These are phyloP conservation scores for Tupaia chinensis DNA, from an alignment of 2,113 vertebrate genomes.

Conservation along the genomic window DNA sequence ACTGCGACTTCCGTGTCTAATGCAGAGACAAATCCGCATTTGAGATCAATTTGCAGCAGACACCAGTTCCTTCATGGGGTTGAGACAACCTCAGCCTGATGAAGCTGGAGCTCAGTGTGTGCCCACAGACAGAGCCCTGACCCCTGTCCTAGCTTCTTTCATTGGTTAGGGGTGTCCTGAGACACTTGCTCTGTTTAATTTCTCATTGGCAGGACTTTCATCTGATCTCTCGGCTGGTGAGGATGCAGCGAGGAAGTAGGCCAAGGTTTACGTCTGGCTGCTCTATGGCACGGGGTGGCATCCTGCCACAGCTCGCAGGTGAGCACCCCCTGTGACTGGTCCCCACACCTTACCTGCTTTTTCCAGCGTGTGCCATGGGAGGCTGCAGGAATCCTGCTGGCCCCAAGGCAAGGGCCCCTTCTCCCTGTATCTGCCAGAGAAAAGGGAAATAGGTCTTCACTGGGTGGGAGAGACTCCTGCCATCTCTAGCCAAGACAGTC, in stretches of 20 bases:
- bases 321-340: background rate
- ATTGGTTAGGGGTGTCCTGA: background rate
- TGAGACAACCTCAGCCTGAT: background rate
- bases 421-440: conserved; percentile 89
- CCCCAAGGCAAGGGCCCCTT: conserved; percentile 90
- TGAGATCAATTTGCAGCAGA: background rate
- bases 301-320: background rate
- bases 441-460: background rate
- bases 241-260: background rate
- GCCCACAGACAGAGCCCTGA: background rate
- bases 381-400: conserved; percentile 86
- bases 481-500: background rate
- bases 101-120: background rate
- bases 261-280: background rate
- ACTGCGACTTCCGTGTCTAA: background rate
- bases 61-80: background rate
- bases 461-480: background rate
- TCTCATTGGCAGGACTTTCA: background rate
- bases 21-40: background rate
- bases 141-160: background rate
- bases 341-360: conserved; percentile 89
- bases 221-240: background rate
- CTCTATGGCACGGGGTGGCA: background rate
- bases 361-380: conserved; percentile 91
- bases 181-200: background rate